These are phyloP conservation scores for Bombus difficillimus DNA, from an alignment of 1,140 invertebrate species.

Conservation along the genomic window DNA sequence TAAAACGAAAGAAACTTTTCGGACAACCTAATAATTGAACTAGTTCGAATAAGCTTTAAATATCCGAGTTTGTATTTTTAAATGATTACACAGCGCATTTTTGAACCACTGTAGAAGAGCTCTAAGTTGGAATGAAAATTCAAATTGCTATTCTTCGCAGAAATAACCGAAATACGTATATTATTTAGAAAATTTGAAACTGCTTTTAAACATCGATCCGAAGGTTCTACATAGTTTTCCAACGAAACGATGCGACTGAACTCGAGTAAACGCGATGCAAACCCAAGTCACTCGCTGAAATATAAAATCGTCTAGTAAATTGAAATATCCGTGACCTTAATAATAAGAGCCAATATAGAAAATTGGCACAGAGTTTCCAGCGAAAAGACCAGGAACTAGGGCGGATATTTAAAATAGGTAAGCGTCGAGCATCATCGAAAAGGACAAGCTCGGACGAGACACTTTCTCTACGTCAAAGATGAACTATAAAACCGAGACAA, in stretches of 20 bases:
- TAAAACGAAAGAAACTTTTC: too few species aligned
- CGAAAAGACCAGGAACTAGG: constrained; percentile 1
- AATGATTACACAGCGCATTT: neutral
- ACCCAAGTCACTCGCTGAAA: too few species aligned
- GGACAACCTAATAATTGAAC: too few species aligned
- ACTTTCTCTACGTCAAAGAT: constrained; percentile 15
- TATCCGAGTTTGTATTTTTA: neutral
- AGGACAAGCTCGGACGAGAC: neutral
- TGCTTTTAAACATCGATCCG: neutral
- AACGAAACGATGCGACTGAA: too few species aligned
- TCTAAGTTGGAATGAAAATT: neutral
- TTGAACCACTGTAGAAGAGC: neutral
- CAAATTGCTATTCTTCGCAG: neutral
- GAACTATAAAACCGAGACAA: constrained; percentile 12
- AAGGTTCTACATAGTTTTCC: too few species aligned
- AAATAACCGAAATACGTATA: too few species aligned
- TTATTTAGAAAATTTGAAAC: neutral
- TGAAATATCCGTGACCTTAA: neutral
- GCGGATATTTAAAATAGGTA: neutral
- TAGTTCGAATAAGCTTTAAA: neutral
- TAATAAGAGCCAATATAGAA: neutral
- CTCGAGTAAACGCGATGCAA: too few species aligned
- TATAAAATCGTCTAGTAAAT: neutral
- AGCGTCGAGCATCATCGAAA: neutral
- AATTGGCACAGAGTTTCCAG: neutral